These are phyloP conservation scores for Equus quagga DNA, from an alignment of 2,113 vertebrate genomes.

Conservation along the genomic window DNA sequence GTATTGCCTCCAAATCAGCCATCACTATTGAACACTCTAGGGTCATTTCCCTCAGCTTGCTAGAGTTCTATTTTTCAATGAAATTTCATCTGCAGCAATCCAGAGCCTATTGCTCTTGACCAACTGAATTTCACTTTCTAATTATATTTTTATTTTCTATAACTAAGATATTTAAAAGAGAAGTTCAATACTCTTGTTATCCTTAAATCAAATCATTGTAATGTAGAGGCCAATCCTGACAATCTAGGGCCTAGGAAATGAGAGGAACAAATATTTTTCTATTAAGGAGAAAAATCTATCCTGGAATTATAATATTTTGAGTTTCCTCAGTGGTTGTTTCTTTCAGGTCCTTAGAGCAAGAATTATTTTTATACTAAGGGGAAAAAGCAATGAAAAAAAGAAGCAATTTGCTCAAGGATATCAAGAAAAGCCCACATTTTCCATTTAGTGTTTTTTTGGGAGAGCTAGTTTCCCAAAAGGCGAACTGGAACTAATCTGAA, in stretches of 20 bases:
- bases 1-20: neutral
- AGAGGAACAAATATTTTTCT: neutral
- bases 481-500: neutral
- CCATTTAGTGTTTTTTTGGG: neutral
- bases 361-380: conserved; percentile 40
- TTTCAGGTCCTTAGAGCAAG: neutral
- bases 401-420: neutral
- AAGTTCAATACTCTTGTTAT: conserved; percentile 1
- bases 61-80: conserved; percentile 38
- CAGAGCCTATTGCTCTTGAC: neutral
- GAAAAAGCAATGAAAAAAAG: neutral
- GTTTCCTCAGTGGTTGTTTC: neutral
- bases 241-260: neutral
- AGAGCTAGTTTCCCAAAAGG: conserved; percentile 37
- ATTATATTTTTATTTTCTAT: conserved; percentile 36
- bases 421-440: neutral
- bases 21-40: neutral
- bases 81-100: conserved; percentile 41
- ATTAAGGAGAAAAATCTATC: conserved; percentile 30
- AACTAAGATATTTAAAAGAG: conserved; percentile 42
- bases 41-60: neutral
- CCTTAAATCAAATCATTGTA: conserved; percentile 39
- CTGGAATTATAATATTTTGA: neutral
- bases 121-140: conserved; percentile 37
- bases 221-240: conserved; percentile 49